phyloP scores from a whole-genome alignment of 1,140 invertebrate species.

The Ostrea denselamellosa region DNA sequence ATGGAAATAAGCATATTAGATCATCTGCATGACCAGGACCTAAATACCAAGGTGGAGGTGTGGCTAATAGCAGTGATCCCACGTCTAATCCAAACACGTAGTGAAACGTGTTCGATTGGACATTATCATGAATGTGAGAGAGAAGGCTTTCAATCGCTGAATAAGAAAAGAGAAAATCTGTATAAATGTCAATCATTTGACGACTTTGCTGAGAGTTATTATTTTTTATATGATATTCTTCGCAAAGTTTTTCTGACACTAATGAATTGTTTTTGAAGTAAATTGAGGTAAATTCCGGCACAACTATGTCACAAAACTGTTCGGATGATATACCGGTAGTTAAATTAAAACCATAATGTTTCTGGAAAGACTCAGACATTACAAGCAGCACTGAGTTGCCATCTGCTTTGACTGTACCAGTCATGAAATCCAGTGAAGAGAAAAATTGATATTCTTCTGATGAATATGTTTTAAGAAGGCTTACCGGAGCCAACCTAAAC shows the following conservation, averaged over 20 bases:
- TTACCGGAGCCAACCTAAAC: background rate
- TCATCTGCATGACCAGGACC: background rate
- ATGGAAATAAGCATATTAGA: background rate
- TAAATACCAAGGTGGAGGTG: background rate
- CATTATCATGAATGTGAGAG: background rate
- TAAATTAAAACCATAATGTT: background rate
- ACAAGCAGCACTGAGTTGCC: background rate
- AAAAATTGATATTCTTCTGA: background rate
- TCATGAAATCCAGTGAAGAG: constrained; percentile 1
- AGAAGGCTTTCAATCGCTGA: background rate
- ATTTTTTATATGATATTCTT: background rate
- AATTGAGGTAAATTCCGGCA: background rate
- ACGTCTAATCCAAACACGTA: background rate
- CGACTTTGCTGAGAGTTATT: background rate
- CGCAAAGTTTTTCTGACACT: background rate
- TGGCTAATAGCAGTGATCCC: background rate
- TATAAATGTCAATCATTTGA: background rate
- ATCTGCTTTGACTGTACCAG: background rate
- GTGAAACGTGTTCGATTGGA: background rate
- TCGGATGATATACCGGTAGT: background rate
- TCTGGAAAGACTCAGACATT: background rate
- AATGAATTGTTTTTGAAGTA: background rate
- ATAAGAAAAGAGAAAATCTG: background rate
- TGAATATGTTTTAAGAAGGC: background rate
- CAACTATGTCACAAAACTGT: background rate